Base-by-base conservation (phyloP, 2,888 invertebrate genomes). In the Liodrosophila aerea region DNA sequence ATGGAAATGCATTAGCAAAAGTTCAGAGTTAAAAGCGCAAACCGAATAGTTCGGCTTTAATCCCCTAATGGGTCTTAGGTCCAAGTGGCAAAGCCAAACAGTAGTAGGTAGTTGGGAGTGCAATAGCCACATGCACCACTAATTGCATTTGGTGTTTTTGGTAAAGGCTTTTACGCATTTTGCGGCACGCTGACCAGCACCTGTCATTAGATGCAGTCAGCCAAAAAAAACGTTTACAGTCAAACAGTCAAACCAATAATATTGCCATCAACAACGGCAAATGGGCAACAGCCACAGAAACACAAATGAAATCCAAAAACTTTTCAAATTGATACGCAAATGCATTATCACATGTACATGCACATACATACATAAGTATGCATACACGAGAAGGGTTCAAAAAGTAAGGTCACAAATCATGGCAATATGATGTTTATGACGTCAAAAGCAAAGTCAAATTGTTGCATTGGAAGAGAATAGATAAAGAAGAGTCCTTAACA, bases 171-270 rank as follows among this genome's bases (percentile, higher is more conserved):
- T 74, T 76, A 68, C 65, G 80, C 76, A 76, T 82, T 83, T 74
- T 61, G 76, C 39, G 69, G 46, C 59, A 34, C 52, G 52, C 49
- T 67, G 78, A 62, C 68, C 74, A 64, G 52, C 46, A 74, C 72
- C 76, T 76, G 85, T 78, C 82, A 81, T 84, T 81, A 81, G 76
- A 54, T 52, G 54, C 60, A 64, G 61, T 51, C 59, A 46, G 43
- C 43, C 52, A 52, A 61, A 74, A 61, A 74, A 22, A 75, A 60
- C 69, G 54, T 60, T 66, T 53, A 63, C 64, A 64, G 44, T 62
- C 73, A 76, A 76, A 77, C 73, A 63, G 62, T 63, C 76, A 72
- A 84, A 80, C 81, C 80, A 73, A 81, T 84, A 81, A 84, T 82
- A 81, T 78, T 64, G 69, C 82, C 76, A 81, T 84, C 82, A 78